Evolutionary conservation across 2,113 vertebrate genomes (phyloP).

Genomic region (pig (Sus scrofa)): DNA sequence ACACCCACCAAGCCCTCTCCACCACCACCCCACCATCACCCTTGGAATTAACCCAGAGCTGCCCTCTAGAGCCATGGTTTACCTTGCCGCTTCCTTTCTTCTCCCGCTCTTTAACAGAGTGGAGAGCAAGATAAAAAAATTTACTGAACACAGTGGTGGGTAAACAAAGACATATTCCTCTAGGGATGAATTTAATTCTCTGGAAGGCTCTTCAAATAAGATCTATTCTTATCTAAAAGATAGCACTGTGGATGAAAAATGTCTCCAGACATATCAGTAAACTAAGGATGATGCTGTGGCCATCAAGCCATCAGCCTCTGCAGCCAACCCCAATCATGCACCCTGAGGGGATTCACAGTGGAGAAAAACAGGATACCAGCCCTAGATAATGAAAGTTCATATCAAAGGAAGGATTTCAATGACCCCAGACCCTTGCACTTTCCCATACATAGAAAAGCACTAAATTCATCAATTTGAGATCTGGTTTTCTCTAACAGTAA

Average conservation of each 20-base stretch:
- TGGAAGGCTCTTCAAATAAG: conserved; percentile 33
- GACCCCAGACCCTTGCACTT: not conserved
- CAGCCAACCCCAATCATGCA: rapidly evolving
- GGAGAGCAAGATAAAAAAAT: not conserved
- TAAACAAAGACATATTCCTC: conserved; percentile 27
- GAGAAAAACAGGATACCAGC: not conserved
- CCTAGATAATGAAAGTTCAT: too few species aligned
- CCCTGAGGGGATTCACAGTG: not conserved
- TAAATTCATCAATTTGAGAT: not conserved
- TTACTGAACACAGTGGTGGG: not conserved
- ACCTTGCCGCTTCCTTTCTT: not conserved
- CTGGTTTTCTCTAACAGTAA: not conserved
- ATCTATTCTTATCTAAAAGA: not conserved
- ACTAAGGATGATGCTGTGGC: not conserved
- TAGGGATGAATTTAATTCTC: conserved; percentile 25
- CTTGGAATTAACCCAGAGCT: not conserved
- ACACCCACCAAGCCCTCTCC: not conserved
- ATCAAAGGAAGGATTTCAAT: not conserved
- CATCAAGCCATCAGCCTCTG: not conserved
- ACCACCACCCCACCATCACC: not conserved
- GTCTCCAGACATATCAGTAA: not conserved
- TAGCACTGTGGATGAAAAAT: too few species aligned
- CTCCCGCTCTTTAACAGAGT: not conserved
- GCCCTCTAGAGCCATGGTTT: not conserved
- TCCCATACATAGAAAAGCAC: not conserved